Percentiles rank a stretch among this genome's conserved stretches.
Evolutionary conservation across 2,888 invertebrate species (phyloP).

Genomic region (Phengaris arion): DNA sequence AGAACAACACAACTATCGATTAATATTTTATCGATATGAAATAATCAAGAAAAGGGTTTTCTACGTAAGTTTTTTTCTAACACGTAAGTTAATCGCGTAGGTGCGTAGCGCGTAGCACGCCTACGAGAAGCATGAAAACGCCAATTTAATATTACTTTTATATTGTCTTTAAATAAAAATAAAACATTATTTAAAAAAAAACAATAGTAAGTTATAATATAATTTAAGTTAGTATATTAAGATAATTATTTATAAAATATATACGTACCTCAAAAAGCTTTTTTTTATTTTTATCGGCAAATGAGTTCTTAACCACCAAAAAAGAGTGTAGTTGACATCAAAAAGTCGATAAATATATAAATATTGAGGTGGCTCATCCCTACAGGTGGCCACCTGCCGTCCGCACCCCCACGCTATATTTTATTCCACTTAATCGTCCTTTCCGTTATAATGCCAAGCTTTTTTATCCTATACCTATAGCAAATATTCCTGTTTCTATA

Average conservation of each 20-base stretch:
- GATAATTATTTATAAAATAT: too few species aligned
- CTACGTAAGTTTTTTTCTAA: background rate
- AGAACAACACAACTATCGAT: constrained; percentile 46
- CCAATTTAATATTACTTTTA: too few species aligned
- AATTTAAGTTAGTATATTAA: too few species aligned
- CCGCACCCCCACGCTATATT: constrained; percentile 78
- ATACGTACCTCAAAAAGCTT: background rate
- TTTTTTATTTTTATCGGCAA: background rate
- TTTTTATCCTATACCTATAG: constrained; percentile 74
- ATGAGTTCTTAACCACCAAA: background rate
- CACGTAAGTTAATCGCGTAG: background rate
- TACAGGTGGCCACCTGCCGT: constrained; percentile 72
- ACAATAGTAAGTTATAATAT: too few species aligned
- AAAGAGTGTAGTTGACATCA: background rate
- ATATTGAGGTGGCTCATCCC: constrained; percentile 49
- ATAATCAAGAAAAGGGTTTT: background rate
- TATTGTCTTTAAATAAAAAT: too few species aligned
- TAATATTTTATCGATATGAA: constrained; percentile 29
- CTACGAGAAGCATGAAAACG: background rate
- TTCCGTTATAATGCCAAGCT: constrained; percentile 78
- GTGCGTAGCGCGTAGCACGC: background rate
- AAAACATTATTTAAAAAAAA: too few species aligned
- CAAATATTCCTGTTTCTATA: constrained; percentile 76
- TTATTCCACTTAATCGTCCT: constrained; percentile 78
- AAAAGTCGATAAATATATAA: constrained; percentile 34